Base-by-base conservation (phyloP, 2,113 vertebrate genomes). In the Platysteira castanea region DNA sequence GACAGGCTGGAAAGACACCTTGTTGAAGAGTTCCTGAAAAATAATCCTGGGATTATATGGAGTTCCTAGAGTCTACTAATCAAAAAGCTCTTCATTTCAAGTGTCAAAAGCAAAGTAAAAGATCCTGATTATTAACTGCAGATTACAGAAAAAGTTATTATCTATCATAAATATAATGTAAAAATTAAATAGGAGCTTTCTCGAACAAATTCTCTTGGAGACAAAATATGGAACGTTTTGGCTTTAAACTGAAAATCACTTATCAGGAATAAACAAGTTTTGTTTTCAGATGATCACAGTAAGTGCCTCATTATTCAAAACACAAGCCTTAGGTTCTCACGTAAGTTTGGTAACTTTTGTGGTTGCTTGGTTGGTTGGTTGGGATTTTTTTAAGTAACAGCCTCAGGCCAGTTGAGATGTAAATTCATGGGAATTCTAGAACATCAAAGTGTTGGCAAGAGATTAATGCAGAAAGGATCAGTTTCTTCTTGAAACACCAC, bases 401-500 rank as follows among this genome's bases (percentile, higher is more conserved):
- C 84, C 73, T 96, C 79, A 82, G 50, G 73, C 60, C 95, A 84
- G 49, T 24, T 68, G 70, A 94, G 78, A 90, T 95, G 90, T 91
- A 95, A 96, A 95, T 94, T 97, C 81, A 84, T 39, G 14, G 95
- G 84, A 96, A 73, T 95, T 96, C 91, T 91, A 78, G 90, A 90
- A 49, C n/a, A 54, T 90, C 85, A 94, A 63, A 89, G 50, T 53
- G 28, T 82, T 97, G 89, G 69, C 91, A 91, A 92, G 85, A 95
- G 80, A 93, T 68, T 96, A 56, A 37, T 80, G 67, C 8, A 5
- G 69, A 76, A 90, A 82, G 87, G 93, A 97, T 93, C 42, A 93
- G 84, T 89, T 95, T 96, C 84, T 91, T 97, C 96, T 96, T 95
- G 89, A 97, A 97, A 97, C 90, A 95, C 88, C 77, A 92, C 74